Conservation (phyloP, 2,113 vertebrate genomes). For the Vidua macroura region DNA sequence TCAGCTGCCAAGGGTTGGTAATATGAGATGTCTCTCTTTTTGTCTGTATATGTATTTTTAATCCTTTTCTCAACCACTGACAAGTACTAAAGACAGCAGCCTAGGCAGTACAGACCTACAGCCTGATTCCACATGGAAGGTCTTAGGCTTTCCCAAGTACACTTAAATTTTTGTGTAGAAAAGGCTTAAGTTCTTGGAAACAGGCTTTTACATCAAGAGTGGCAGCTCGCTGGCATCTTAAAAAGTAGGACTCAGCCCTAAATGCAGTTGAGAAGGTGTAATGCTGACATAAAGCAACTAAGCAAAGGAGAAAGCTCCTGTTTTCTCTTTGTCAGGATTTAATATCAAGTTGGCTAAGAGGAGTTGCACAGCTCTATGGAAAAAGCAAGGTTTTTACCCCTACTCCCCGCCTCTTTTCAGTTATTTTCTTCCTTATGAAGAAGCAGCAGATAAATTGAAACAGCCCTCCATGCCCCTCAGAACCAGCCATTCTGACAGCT, state of each 20-base stretch:
- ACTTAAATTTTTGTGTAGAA: neutral
- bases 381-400: neutral
- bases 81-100: neutral
- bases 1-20: neutral
- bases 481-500: neutral
- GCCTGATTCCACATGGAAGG: neutral
- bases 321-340: neutral
- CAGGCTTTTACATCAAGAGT: neutral
- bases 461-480: accelerated
- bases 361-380: neutral
- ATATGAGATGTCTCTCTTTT: neutral
- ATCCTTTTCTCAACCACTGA: constrained; percentile 4
- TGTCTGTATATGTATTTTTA: neutral
- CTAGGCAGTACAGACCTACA: neutral
- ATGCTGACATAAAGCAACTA: neutral
- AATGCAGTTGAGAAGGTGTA: neutral
- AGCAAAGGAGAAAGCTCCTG: neutral
- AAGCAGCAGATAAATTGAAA: neutral
- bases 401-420: neutral
- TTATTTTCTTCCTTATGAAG: neutral
- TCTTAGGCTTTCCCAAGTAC: constrained; percentile 6
- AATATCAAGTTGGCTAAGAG: neutral
- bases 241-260: neutral
- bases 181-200: constrained; percentile 5
- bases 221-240: neutral